phyloP scores from a whole-genome alignment of 2,888 invertebrate genomes.

The Acrocyrtus sp. region DNA sequence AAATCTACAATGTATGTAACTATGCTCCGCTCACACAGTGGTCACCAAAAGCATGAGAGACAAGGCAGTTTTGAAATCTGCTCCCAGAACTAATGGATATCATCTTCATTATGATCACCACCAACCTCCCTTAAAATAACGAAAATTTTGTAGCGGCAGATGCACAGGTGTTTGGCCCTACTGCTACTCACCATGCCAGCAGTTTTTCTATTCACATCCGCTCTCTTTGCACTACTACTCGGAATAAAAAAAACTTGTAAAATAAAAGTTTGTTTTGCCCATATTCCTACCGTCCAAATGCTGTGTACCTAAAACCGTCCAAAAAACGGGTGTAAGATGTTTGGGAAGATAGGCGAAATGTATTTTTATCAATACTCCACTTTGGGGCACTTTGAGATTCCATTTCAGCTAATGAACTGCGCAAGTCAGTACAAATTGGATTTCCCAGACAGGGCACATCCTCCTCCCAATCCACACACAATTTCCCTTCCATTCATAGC shows the following conservation, averaged over 20 bases:
- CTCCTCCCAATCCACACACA: not conserved
- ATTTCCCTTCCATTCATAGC: too few species aligned
- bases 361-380: too few species aligned
- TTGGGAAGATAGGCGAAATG: too few species aligned
- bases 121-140: constrained; percentile 14
- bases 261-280: too few species aligned
- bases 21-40: not conserved
- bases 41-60: not conserved
- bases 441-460: not conserved
- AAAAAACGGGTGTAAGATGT: too few species aligned
- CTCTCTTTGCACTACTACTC: too few species aligned
- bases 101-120: constrained; percentile 15
- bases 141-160: constrained; percentile 4
- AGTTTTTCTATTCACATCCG: too few species aligned
- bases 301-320: too few species aligned
- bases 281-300: too few species aligned
- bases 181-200: not conserved
- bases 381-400: not conserved
- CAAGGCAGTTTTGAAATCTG: constrained; percentile 30
- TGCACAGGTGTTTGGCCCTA: constrained; percentile 23
- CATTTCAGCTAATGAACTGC: not conserved
- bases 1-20: not conserved
- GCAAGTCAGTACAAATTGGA: not conserved
- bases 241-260: too few species aligned
- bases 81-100: constrained; percentile 53